A percentile compares a stretch with the other conserved stretches of the same genome.
phyloP scores from a whole-genome alignment of 1,140 invertebrate genomes.

The Tetramorium alpestre region DNA sequence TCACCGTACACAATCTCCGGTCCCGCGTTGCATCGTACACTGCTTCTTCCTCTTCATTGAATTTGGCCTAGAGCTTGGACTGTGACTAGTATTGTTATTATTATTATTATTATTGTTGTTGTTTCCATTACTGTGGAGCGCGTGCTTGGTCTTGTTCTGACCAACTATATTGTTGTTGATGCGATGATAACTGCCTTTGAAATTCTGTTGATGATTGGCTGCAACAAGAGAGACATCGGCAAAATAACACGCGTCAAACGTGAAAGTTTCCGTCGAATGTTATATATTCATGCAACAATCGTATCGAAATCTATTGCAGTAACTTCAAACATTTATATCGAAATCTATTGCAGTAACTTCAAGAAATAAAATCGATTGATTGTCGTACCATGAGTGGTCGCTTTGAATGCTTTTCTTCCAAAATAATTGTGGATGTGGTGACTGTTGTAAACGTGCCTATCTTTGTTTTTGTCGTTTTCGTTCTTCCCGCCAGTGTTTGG shows the following conservation, averaged over 20 bases:
- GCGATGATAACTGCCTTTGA: conserved; percentile 79
- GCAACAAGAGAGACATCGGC: conserved; percentile 36
- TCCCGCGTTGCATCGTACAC: conserved; percentile 78
- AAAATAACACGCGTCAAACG: background rate
- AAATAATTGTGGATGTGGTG: conserved; percentile 81
- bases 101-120: conserved; percentile 76
- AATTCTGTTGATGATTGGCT: conserved; percentile 82
- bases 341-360: background rate
- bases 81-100: conserved; percentile 78
- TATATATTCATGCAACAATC: conserved; percentile 62
- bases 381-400: conserved; percentile 79
- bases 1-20: conserved; percentile 85
- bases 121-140: conserved; percentile 76
- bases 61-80: conserved; percentile 78
- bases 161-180: conserved; percentile 81
- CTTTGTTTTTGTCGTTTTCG: conserved; percentile 81
- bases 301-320: conserved; percentile 22
- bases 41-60: conserved; percentile 83
- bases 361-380: conserved; percentile 2
- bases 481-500: conserved; percentile 82
- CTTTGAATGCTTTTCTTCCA: conserved; percentile 83
- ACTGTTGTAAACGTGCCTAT: conserved; percentile 81
- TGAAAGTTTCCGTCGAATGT: background rate
- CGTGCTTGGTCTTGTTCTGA: conserved; percentile 81
- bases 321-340: conserved; percentile 2